Evolutionary conservation across 2,113 vertebrate species (phyloP).

Genomic region (Eulacestoma nigropectus): DNA sequence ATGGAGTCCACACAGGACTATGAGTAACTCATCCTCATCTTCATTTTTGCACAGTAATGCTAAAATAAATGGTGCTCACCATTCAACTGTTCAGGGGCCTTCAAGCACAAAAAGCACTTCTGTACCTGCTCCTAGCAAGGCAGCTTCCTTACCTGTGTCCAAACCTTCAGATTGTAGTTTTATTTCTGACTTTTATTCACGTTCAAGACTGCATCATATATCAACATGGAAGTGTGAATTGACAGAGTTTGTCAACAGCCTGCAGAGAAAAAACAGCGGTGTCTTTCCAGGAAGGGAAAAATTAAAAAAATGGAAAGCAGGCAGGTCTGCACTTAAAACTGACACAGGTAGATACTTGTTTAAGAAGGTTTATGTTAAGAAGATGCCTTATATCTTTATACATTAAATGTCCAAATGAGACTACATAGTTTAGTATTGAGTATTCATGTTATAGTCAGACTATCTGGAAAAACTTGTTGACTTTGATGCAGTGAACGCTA

Average conservation of each 20-base stretch:
- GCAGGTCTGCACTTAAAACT: constrained; percentile 77
- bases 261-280: constrained; percentile 82
- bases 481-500: neutral
- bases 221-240: constrained; percentile 91
- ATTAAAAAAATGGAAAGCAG: constrained; percentile 83
- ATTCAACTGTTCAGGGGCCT: constrained; percentile 74
- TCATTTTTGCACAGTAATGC: constrained; percentile 74
- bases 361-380: constrained; percentile 54
- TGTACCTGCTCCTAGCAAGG: constrained; percentile 61
- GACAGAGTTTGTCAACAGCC: constrained; percentile 89
- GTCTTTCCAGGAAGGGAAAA: constrained; percentile 89
- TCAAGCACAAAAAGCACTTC: constrained; percentile 83
- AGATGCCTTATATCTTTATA: neutral
- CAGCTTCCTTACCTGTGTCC: constrained; percentile 59
- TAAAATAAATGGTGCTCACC: constrained; percentile 89
- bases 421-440: neutral
- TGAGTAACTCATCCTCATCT: constrained; percentile 56
- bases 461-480: neutral
- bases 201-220: constrained; percentile 94
- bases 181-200: constrained; percentile 94
- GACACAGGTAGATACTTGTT: constrained; percentile 77
- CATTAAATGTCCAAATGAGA: neutral
- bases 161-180: constrained; percentile 80
- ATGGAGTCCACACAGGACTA: constrained; percentile 72
- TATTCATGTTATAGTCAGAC: neutral